Evolutionary conservation across 2,113 vertebrate species (phyloP), one percentile per base, ranked within the genome.

Genomic region (Podiceps cristatus): DNA sequence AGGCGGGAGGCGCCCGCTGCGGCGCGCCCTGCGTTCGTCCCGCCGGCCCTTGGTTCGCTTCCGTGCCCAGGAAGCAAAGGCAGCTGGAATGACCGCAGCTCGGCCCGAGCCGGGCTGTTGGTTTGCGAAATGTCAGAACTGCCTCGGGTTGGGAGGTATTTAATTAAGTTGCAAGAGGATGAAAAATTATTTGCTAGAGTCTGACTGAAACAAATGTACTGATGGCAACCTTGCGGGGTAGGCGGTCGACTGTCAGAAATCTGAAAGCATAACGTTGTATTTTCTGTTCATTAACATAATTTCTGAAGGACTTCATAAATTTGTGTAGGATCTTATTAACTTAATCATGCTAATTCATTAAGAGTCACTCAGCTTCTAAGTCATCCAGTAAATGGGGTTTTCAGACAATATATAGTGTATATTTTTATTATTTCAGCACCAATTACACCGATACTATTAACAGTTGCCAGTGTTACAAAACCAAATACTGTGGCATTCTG

Each of bases 31-130:
- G 37, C 37, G 37, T 44, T n/a, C 9, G 29, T 16, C 5, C 37
- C 24, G 1, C 52, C 7, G 22, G 8, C n/a, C 35, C 40, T 47
- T 20, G 16, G 1, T 25, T 50, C 0, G 1, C 29, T 37, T 25
- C 58, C 1, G 4, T 7, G 28, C 3, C 29, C 37, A 2, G 66
- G 59, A 33, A 87, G 27, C 73, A 29, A 19, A 3, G 2, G 9
- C 23, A 11, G 35, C 85, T 27, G 10, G 42, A 24, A 27, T 7
- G n/a, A 35, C 8, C 69, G 2, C 14, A 8, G 25, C 60, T 47
- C n/a, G 44, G 13, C 12, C 49, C 31, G 18, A 68, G 49, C n/a
- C 18, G 24, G n/a, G 5, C 5, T 10, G 22, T 1, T 12, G 13
- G 28, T 45, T 47, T 42, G 37, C 12, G 19, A 50, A 88, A 14